A percentile compares a stretch with the other conserved stretches of the same genome.
Conservation (phyloP, 2,888 invertebrate species). For the Pseudococcus longispinus region DNA sequence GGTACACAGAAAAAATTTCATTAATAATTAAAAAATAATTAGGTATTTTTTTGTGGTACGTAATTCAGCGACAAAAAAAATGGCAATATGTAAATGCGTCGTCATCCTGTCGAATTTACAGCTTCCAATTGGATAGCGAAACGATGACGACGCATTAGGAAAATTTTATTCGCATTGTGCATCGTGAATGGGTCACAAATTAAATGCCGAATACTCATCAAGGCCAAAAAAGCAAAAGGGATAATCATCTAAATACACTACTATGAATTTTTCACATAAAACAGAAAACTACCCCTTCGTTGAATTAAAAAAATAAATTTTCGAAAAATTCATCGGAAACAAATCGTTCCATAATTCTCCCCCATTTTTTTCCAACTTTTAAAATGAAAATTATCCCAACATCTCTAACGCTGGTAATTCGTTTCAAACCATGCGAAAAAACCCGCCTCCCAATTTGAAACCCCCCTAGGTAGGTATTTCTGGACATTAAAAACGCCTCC, state of each 20-base stretch:
- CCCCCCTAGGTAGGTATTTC: no score
- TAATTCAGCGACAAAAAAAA: not conserved
- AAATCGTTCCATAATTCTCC: not conserved
- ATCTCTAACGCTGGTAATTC: not conserved
- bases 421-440: no score
- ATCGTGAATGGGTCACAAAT: not conserved
- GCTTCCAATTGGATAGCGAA: not conserved
- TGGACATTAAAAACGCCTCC: not conserved
- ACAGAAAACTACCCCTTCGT: not conserved
- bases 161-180: not conserved
- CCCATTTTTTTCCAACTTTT: not conserved
- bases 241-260: not conserved
- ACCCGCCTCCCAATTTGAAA: no score
- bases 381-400: not conserved
- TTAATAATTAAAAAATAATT: conserved; percentile 5
- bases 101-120: not conserved
- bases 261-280: not conserved
- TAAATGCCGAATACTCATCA: not conserved
- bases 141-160: not conserved
- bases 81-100: not conserved
- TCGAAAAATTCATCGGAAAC: not conserved
- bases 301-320: not conserved
- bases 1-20: not conserved
- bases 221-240: not conserved
- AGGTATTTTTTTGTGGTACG: not conserved